Percentiles rank a stretch among this genome's conserved stretches.
Evolutionary conservation across 2,113 vertebrate species (phyloP).

Genomic region (Ameiurus melas): DNA sequence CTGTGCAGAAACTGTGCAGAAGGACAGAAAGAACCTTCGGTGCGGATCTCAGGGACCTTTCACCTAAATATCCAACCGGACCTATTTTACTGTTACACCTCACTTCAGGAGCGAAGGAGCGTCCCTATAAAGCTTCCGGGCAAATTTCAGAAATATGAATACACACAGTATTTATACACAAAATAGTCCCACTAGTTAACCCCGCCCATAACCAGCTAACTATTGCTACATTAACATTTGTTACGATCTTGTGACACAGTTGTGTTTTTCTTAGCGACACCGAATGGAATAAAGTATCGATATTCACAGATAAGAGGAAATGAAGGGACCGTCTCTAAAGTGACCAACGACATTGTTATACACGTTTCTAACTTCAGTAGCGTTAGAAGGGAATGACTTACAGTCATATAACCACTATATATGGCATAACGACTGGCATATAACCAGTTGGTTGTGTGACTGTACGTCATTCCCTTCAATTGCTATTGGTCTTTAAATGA

Average conservation of each 20-base stretch:
- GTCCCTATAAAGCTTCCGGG: constrained; percentile 56
- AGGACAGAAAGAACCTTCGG: neutral
- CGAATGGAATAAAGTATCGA: neutral
- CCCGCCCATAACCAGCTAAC: neutral
- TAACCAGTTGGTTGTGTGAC: no score
- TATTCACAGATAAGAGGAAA: no score
- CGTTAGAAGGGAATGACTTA: no score
- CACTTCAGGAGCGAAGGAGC: neutral
- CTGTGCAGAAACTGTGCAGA: neutral
- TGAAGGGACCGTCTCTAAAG: no score
- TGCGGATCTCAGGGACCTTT: constrained; percentile 63
- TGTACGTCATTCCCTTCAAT: no score
- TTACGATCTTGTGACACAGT: no score
- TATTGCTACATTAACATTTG: neutral
- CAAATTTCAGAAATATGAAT: neutral
- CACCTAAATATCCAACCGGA: constrained; percentile 67
- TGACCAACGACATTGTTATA: no score
- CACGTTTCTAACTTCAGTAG: no score
- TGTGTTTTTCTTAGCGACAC: neutral
- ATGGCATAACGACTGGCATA: no score
- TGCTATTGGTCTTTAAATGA: no score
- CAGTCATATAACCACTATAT: no score
- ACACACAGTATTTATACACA: neutral
- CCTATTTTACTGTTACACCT: constrained; percentile 54
- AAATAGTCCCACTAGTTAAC: no score